Evolutionary conservation across 2,888 invertebrate species (phyloP).

Genomic region (Andrena fulva): DNA sequence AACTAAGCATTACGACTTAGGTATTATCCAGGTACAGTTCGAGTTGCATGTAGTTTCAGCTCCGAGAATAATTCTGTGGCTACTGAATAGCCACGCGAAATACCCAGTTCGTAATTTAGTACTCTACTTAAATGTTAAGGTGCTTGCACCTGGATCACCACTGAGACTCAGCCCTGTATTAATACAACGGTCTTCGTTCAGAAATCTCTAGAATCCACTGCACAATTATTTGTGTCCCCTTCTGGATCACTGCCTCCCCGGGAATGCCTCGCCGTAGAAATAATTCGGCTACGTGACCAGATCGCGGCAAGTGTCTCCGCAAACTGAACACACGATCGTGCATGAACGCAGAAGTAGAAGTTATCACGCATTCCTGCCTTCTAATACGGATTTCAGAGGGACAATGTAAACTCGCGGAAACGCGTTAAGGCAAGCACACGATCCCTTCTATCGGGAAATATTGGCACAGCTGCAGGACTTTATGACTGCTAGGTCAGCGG

Average conservation of each 20-base stretch:
- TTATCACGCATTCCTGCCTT: neutral
- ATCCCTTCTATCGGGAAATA: neutral
- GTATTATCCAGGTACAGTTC: too few species aligned
- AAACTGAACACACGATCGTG: neutral
- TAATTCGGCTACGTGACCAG: constrained; percentile 9
- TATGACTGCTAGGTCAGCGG: neutral
- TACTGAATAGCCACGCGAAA: neutral
- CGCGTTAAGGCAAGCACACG: neutral
- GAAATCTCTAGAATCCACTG: neutral
- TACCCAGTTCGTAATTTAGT: neutral
- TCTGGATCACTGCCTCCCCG: neutral
- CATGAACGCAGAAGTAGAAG: neutral
- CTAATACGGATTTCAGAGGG: neutral
- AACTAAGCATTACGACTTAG: too few species aligned
- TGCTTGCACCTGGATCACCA: neutral
- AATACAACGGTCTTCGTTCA: neutral
- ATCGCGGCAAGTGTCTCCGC: neutral
- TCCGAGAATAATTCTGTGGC: too few species aligned
- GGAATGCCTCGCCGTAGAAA: neutral
- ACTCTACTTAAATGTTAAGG: neutral
- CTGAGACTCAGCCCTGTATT: neutral
- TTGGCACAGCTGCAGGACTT: neutral
- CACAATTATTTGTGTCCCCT: neutral
- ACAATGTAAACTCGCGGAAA: neutral
- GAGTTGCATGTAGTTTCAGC: too few species aligned